A percentile compares a stretch with the other conserved stretches of the same genome.
phyloP scores from a whole-genome alignment of 2,888 invertebrate species.

The Molanna angustata region DNA sequence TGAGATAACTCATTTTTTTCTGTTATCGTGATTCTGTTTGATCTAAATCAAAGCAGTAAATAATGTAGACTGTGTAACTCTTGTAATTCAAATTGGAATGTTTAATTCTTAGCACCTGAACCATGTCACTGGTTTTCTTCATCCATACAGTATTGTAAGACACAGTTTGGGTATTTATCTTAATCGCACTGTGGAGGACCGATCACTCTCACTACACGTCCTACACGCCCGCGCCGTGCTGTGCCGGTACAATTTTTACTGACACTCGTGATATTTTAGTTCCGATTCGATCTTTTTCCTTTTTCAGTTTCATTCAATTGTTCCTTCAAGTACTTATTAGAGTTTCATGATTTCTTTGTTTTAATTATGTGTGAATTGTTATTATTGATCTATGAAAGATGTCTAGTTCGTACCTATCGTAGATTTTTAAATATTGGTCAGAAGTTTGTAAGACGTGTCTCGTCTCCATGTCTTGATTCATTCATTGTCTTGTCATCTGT shows the following conservation, averaged over 20 bases:
- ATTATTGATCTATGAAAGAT: constrained; percentile 24
- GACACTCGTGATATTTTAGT: neutral
- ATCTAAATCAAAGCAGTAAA: too few species aligned
- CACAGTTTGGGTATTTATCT: too few species aligned
- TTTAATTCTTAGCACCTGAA: too few species aligned
- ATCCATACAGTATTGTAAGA: too few species aligned
- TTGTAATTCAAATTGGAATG: too few species aligned
- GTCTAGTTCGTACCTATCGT: constrained; percentile 26
- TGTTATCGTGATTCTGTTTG: too few species aligned
- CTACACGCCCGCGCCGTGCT: neutral
- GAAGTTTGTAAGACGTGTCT: constrained; percentile 12
- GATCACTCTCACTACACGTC: too few species aligned
- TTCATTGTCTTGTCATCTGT: constrained; percentile 14
- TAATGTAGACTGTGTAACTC: too few species aligned
- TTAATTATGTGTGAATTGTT: constrained; percentile 25
- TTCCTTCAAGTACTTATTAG: constrained; percentile 21
- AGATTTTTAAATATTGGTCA: constrained; percentile 18
- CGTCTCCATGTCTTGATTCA: constrained; percentile 12
- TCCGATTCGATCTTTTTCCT: constrained; percentile 2
- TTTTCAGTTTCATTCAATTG: constrained; percentile 15
- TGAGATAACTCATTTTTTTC: too few species aligned
- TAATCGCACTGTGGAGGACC: too few species aligned
- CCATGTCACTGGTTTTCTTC: too few species aligned
- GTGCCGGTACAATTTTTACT: neutral
- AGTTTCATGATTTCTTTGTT: constrained; percentile 18